These are phyloP conservation scores for Champsocephalus esox DNA, from an alignment of 2,797 vertebrate species.

Conservation along the genomic window DNA sequence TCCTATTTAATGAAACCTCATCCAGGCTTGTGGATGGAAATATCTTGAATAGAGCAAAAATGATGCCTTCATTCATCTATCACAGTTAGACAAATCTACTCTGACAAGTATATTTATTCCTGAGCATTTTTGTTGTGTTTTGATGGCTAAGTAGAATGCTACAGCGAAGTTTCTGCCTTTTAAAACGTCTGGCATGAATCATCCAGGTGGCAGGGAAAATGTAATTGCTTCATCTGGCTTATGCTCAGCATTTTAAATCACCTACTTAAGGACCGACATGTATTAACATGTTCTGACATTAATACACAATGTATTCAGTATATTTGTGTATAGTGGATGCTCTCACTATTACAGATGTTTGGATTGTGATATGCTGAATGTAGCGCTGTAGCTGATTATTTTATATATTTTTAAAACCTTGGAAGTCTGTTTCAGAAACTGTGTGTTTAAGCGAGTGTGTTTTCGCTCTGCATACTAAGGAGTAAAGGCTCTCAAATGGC, in stretches of 20 bases:
- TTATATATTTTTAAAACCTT: conserved; percentile 34
- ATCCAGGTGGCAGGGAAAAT: conserved; percentile 68
- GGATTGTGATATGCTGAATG: conserved; percentile 58
- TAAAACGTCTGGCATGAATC: conserved; percentile 72
- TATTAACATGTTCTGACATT: conserved; percentile 71
- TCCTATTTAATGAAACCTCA: conserved; percentile 52
- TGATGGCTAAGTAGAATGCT: conserved; percentile 45
- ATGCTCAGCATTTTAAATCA: conserved; percentile 69
- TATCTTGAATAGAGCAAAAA: conserved; percentile 60
- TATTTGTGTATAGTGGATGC: conserved; percentile 49
- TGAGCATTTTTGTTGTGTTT: conserved; percentile 39
- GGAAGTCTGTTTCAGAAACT: conserved; percentile 65
- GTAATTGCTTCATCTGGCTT: conserved; percentile 71
- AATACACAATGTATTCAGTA: conserved; percentile 61
- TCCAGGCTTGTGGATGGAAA: conserved; percentile 45
- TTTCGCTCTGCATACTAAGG: conserved; percentile 73
- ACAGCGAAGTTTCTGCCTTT: conserved; percentile 39
- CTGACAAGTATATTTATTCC: conserved; percentile 49
- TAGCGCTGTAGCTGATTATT: conserved; percentile 39
- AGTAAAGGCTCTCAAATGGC: conserved; percentile 80
- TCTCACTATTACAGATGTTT: conserved; percentile 55
- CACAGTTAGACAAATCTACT: conserved; percentile 31
- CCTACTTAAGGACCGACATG: conserved; percentile 57
- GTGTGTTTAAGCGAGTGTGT: conserved; percentile 48
- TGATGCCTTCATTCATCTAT: conserved; percentile 41